phyloP scores from a whole-genome alignment of 2,113 vertebrate species.

The Xiphophorus couchianus region DNA sequence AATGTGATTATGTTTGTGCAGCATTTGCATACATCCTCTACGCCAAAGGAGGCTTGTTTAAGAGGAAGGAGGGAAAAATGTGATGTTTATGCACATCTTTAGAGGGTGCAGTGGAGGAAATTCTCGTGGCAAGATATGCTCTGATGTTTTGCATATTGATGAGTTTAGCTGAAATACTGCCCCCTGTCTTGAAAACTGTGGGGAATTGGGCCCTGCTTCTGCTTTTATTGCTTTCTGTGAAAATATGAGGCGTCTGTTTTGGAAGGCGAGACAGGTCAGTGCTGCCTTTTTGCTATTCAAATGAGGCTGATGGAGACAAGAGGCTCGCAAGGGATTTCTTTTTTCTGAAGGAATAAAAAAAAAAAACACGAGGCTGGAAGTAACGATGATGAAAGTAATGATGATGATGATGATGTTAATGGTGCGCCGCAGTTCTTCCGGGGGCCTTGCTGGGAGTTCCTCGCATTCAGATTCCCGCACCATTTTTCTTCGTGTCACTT shows the following conservation, averaged over 20 bases:
- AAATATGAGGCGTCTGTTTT: conserved; percentile 69
- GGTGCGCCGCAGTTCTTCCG: conserved; percentile 30
- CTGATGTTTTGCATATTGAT: conserved; percentile 80
- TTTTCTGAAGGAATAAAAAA: conserved; percentile 34
- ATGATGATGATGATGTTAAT: conserved; percentile 56
- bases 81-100: conserved; percentile 64
- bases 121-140: conserved; percentile 66
- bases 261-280: conserved; percentile 46
- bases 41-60: conserved; percentile 38
- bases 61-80: conserved; percentile 14
- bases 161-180: conserved; percentile 69
- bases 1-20: conserved; percentile 61
- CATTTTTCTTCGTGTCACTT: conserved; percentile 22
- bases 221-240: conserved; percentile 69
- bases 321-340: conserved; percentile 36
- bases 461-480: conserved; percentile 42
- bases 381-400: conserved; percentile 33
- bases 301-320: conserved; percentile 58
- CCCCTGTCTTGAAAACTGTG: conserved; percentile 57
- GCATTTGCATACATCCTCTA: conserved; percentile 60
- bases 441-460: conserved; percentile 36
- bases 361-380: conserved; percentile 33
- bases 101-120: conserved; percentile 67
- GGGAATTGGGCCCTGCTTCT: conserved; percentile 64
- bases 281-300: conserved; percentile 46